These are phyloP conservation scores for Pristionchus mayeri DNA, from an alignment of 2,888 invertebrate genomes.

Conservation along the genomic window DNA sequence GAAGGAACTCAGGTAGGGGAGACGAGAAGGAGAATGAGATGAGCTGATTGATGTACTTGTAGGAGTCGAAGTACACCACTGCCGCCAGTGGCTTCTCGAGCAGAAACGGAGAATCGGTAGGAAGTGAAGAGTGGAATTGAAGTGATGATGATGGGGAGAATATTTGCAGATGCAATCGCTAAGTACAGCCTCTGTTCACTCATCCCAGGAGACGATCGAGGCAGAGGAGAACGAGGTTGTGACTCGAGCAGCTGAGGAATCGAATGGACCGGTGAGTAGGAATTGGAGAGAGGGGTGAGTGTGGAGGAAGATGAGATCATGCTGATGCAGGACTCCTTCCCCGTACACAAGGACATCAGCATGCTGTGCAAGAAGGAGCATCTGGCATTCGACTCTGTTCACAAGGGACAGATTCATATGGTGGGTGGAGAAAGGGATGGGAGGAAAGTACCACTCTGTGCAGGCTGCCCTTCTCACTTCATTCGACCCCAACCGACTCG, in stretches of 20 bases:
- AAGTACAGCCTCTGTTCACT: not conserved
- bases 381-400: not conserved
- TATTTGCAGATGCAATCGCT: not conserved
- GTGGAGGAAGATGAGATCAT: not conserved
- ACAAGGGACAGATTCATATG: not conserved
- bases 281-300: not conserved
- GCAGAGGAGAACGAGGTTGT: not conserved
- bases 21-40: not conserved
- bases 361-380: not conserved
- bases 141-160: not conserved
- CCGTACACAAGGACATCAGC: not conserved
- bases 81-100: not conserved
- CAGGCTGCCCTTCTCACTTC: slow-evolving; percentile 1
- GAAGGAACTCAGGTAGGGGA: not conserved
- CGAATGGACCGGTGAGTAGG: not conserved
- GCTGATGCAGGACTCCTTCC: not conserved
- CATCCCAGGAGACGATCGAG: not conserved
- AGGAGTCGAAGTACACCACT: not conserved
- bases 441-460: not conserved
- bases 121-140: not conserved
- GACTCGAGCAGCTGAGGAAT: no score
- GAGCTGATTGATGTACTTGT: not conserved
- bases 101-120: not conserved
- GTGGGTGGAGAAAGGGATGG: not conserved
- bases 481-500: not conserved